Evolutionary conservation across 2,797 vertebrate genomes (phyloP).

Genomic region (Molossus alvarezi): DNA sequence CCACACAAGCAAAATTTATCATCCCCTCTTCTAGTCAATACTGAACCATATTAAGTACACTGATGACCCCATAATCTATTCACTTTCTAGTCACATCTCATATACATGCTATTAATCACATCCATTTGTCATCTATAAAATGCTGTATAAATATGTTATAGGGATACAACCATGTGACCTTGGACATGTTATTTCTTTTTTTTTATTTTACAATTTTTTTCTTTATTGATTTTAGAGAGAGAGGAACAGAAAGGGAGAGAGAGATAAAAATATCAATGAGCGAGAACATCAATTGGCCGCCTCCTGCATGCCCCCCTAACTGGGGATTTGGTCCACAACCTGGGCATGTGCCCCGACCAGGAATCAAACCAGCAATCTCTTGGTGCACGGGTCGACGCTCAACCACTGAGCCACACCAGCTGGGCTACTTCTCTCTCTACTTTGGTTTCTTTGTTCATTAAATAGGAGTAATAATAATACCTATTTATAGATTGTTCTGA

Average conservation of each 20-base stretch:
- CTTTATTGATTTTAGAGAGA: no score
- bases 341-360: no score
- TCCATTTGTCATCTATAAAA: neutral
- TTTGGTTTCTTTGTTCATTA: neutral
- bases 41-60: neutral
- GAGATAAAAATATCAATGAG: no score
- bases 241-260: no score
- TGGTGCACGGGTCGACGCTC: no score
- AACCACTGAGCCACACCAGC: no score
- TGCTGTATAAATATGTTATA: neutral
- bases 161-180: neutral
- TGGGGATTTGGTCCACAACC: no score
- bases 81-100: neutral
- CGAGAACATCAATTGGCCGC: no score
- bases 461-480: neutral
- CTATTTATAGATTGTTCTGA: neutral
- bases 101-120: no score
- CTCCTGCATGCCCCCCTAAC: no score
- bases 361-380: no score
- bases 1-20: neutral
- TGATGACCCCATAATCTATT: neutral
- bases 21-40: neutral
- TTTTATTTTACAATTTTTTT: no score
- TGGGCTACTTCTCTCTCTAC: neutral
- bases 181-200: conserved; percentile 20